Base-by-base conservation (phyloP, 2,797 vertebrate species). In the Schizopygopsis malacanthus region DNA sequence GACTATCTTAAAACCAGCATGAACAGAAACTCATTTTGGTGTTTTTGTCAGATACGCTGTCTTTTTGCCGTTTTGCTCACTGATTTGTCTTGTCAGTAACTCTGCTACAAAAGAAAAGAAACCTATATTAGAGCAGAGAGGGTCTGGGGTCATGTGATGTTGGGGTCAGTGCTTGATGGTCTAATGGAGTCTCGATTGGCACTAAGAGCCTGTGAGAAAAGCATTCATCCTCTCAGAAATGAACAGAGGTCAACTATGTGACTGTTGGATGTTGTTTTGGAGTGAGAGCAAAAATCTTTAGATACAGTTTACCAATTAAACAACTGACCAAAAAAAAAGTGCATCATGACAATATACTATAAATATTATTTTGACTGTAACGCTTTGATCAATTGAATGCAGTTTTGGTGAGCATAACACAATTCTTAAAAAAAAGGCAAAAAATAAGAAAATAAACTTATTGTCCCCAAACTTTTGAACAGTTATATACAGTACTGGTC, bases 181-280 rank as follows among this genome's bases (percentile, higher is more conserved):
- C 59, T 85, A 79, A 79, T 79, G 52, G 69, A 79, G 63, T n/a
- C 83, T 61, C n/a, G 18, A 15, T 25, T 77, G 52, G 47, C 65
- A 59, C 47, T 79, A 79, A 80, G n/a, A 83, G 54, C 71, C 71
- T 76, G 20, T 47, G 41, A 83, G 80, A 82, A 50, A 83, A 63
- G 25, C 28, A n/a, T 47, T 65, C 28, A 47, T 63, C 4, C 33
- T 70, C 47, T 75, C 56, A 75, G 79, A 70, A 43, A 59, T 73
- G 18, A 72, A 59, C n/a, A 47, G 25, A 83, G 70, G 41, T 47
- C 25, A 22, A 61, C 70, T 47, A n/a, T 43, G 39, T 59, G 37
- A 71, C 39, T 56, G 69, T 33, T 72, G 22, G 6, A 72, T 61
- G 52, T 18, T 72, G 37, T 13, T 70, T 81, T 54, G 22, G 20